A percentile compares a stretch with the other conserved stretches of the same genome.
Conservation (phyloP, 1,140 invertebrate genomes). For the Whitmania pigra region DNA sequence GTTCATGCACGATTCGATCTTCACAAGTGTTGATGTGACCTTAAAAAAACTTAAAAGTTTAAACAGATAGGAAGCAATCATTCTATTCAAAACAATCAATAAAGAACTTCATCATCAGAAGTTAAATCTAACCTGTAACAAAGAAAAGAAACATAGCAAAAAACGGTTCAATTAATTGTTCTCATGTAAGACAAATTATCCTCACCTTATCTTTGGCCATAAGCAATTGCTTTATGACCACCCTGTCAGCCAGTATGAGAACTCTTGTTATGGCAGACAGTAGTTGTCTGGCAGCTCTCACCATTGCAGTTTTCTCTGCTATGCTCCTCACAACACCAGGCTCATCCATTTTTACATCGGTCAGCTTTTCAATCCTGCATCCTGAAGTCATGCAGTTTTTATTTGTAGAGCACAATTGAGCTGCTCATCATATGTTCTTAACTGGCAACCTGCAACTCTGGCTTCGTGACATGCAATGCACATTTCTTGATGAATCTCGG, state of each 20-base stretch:
- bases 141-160: neutral
- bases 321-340: conserved; percentile 29
- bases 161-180: neutral
- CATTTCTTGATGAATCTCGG: conserved; percentile 90
- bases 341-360: conserved; percentile 47
- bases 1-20: conserved; percentile 80
- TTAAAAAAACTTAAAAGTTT: conserved; percentile 31
- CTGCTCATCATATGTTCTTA: neutral
- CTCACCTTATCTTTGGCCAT: conserved; percentile 86
- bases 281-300: conserved; percentile 78
- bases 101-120: neutral
- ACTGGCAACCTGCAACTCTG: conserved; percentile 65
- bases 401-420: neutral
- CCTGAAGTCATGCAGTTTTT: conserved; percentile 46
- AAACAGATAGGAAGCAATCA: conserved; percentile 12
- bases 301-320: conserved; percentile 49
- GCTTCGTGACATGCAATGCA: conserved; percentile 94
- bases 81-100: neutral
- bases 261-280: conserved; percentile 89
- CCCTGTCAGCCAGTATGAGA: conserved; percentile 91
- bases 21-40: conserved; percentile 41
- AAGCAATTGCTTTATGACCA: conserved; percentile 90
- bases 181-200: too few species aligned
- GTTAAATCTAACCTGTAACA: too few species aligned
- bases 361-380: conserved; percentile 73